phyloP scores from a whole-genome alignment of 2,113 vertebrate species.

The Grantiella picta region DNA sequence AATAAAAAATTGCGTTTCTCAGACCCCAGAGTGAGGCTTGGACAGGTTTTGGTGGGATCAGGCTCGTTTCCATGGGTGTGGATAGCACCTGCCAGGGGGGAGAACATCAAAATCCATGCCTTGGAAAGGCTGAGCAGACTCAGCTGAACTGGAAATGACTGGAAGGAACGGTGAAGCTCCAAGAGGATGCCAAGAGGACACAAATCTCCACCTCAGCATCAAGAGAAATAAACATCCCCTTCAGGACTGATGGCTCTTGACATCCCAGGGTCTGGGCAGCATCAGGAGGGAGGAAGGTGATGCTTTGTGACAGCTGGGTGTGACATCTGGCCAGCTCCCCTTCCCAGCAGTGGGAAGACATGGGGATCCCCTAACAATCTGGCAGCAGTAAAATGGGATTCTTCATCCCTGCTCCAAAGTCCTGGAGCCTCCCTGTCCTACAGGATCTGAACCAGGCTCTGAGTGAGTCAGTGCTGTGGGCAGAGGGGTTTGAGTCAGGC shows the following conservation, averaged over 20 bases:
- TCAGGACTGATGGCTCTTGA: not conserved
- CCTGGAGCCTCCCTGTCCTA: not conserved
- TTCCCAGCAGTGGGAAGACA: not conserved
- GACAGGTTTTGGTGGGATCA: not conserved
- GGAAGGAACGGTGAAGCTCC: not conserved
- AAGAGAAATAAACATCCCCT: not conserved
- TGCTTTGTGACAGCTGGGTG: not conserved
- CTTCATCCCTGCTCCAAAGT: not conserved
- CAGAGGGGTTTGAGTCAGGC: not conserved
- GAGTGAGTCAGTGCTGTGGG: not conserved
- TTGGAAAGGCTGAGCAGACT: not conserved
- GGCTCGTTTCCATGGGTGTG: accelerated
- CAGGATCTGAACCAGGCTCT: not conserved
- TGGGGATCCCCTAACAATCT: constrained; percentile 4
- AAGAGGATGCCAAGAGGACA: not conserved
- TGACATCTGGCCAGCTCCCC: not conserved
- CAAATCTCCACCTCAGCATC: not conserved
- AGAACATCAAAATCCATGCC: not conserved
- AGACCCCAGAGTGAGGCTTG: not conserved
- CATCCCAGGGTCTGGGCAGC: not conserved
- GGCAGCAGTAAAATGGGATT: not conserved
- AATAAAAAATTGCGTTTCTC: not conserved
- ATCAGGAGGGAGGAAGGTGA: constrained; percentile 17
- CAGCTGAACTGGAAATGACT: not conserved
- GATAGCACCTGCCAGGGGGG: constrained; percentile 39